Evolutionary conservation across 64 coral and sea anemone genomes (phyloP).

Genomic region (Pachyseris speciosa): DNA sequence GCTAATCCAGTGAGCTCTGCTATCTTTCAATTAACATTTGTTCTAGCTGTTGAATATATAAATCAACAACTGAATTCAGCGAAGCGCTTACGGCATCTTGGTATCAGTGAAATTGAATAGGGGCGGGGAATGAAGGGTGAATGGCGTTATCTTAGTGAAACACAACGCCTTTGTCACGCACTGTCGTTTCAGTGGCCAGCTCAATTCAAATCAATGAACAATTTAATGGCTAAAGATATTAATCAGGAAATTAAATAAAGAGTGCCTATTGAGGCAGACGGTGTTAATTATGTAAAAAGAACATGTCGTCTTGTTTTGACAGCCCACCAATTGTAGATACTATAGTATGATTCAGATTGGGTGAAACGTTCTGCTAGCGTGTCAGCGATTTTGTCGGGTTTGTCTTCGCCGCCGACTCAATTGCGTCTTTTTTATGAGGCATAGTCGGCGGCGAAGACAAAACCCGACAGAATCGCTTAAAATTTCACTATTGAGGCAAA

Average conservation of each 20-base stretch:
- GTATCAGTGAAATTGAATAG: background rate
- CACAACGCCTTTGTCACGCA: background rate
- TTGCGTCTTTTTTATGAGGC: no score
- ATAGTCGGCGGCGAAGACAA: no score
- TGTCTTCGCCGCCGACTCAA: no score
- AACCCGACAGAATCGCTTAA: no score
- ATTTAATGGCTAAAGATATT: slow-evolving; percentile 12
- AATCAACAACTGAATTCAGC: background rate
- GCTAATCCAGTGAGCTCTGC: background rate
- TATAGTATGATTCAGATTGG: no score
- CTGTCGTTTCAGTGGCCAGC: background rate
- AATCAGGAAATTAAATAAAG: slow-evolving; percentile 28
- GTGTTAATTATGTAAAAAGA: slow-evolving; percentile 49
- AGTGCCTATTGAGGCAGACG: background rate
- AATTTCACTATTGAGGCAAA: no score
- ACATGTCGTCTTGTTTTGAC: no score
- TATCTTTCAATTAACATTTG: slow-evolving; percentile 40
- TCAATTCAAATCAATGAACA: background rate
- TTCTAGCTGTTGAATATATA: background rate
- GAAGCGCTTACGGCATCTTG: background rate
- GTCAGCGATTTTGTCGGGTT: no score
- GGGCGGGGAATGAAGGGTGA: background rate
- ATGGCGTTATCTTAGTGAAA: slow-evolving; percentile 2
- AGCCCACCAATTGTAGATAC: no score
- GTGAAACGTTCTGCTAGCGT: no score